Base-by-base conservation (phyloP, 2,797 vertebrate species). In the Brachyalestes nurse region DNA sequence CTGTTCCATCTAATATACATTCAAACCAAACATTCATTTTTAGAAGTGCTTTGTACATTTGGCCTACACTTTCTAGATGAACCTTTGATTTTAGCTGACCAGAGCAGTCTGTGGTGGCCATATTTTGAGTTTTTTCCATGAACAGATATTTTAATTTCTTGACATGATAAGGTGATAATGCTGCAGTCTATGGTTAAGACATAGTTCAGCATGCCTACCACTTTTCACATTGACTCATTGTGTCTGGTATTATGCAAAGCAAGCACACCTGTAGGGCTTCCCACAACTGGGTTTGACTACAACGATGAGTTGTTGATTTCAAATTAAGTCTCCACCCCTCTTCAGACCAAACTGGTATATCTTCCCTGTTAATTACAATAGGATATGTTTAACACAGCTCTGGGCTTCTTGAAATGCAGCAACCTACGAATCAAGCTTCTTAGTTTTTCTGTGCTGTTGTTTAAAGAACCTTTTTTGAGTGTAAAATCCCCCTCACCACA, bases 261-360 rank as follows among this genome's bases (percentile, higher is more conserved):
- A 40, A 16, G 51, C 17, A 72, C 51, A 72, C 51, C 70, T 72
- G 13, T 57, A 19, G 25, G 17, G 49, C 70, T 28, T 72, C 70
- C 51, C 57, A 25, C 51, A n/a, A 34, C 8, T 34, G 14, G 49
- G 34, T 55, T 72, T 23, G 53, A 55, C 49, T 72, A n/a, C 13
- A 57, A 9, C 6, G 7, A 72, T 34, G 19, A 17, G 57, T 57
- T n/a, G 28, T 38, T 72, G 6, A 53, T 28, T 53, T 17, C 23
- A 42, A 53, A 17, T 34, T 34, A n/a, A 7, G 25, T 55, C 23
- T 55, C 49, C 49, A 53, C 47, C 13, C 49, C 16, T 55, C 69
- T 28, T n/a, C 16, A 72, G 49, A 28, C 49, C 16, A 72, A 55
- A 38, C 23, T n/a, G 47, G 21, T 71, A 55, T 34, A 28, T 71